Conservation (phyloP, 2,113 vertebrate genomes). For the Polypterus senegalus region DNA sequence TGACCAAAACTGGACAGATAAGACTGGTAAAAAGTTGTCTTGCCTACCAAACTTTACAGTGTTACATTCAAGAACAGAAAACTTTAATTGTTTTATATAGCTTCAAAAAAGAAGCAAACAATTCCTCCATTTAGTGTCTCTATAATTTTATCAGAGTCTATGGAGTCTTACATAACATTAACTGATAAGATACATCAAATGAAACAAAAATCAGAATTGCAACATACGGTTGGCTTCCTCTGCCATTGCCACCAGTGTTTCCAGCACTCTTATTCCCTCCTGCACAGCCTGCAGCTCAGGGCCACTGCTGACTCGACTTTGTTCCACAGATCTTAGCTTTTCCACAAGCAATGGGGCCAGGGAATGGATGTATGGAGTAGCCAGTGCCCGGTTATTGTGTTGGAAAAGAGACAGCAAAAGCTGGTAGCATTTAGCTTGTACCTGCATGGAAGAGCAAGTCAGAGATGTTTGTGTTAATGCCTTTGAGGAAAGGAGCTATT, state of each 20-base stretch:
- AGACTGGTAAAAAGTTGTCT: too few relatives aligned
- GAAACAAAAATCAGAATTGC: too few relatives aligned
- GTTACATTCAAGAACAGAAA: too few relatives aligned
- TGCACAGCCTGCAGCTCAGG: conserved; percentile 83
- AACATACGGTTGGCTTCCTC: conserved; percentile 91
- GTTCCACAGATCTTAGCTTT: conserved; percentile 84
- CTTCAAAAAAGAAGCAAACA: too few relatives aligned
- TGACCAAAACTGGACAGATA: too few relatives aligned
- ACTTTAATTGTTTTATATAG: too few relatives aligned
- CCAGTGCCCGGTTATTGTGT: conserved; percentile 78
- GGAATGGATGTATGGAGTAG: conserved; percentile 87
- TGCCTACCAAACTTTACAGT: too few relatives aligned
- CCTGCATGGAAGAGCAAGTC: conserved; percentile 39
- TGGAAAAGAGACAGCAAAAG: conserved; percentile 91
- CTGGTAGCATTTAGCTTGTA: conserved; percentile 92
- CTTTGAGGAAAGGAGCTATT: too few relatives aligned
- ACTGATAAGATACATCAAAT: too few relatives aligned
- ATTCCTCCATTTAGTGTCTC: too few relatives aligned
- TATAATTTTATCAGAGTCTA: too few relatives aligned
- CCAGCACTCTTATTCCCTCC: conserved; percentile 88
- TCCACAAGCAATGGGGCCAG: conserved; percentile 86
- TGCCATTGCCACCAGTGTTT: conserved; percentile 82
- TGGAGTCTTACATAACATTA: too few relatives aligned
- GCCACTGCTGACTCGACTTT: conserved; percentile 52
- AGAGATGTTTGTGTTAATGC: not conserved